Conservation (phyloP, 2,113 vertebrate species). For the Malurus cyaneus region DNA sequence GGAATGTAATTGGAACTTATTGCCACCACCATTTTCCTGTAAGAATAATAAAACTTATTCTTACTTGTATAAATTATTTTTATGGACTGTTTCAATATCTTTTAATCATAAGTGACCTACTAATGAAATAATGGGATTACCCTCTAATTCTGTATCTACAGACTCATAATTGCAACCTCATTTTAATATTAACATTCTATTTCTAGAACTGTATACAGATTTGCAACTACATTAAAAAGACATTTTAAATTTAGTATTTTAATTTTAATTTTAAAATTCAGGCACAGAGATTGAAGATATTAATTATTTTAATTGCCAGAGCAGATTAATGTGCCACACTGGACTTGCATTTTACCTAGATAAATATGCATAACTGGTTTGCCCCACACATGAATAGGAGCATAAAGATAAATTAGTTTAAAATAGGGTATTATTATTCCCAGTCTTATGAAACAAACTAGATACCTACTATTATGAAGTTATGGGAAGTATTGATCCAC, state of each 20-base stretch:
- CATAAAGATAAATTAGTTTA: neutral
- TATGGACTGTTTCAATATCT: neutral
- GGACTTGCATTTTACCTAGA: neutral
- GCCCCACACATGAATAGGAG: neutral
- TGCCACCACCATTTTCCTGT: neutral
- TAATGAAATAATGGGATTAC: neutral
- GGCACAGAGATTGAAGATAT: neutral
- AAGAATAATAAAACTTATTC: neutral
- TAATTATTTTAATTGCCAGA: neutral
- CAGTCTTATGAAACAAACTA: neutral
- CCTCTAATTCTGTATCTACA: neutral
- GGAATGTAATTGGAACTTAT: neutral
- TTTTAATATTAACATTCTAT: neutral
- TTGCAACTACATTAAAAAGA: neutral
- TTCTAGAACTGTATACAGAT: neutral
- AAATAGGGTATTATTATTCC: neutral
- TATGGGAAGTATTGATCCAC: neutral
- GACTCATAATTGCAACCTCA: neutral
- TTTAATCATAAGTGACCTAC: neutral
- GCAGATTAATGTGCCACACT: neutral
- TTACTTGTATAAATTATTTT: neutral
- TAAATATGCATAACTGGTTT: neutral
- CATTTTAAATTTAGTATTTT: neutral
- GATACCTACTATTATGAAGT: neutral
- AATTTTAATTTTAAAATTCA: neutral